These are phyloP conservation scores for Drosophila micromelanica DNA, from an alignment of 1,140 invertebrate genomes.

Conservation along the genomic window DNA sequence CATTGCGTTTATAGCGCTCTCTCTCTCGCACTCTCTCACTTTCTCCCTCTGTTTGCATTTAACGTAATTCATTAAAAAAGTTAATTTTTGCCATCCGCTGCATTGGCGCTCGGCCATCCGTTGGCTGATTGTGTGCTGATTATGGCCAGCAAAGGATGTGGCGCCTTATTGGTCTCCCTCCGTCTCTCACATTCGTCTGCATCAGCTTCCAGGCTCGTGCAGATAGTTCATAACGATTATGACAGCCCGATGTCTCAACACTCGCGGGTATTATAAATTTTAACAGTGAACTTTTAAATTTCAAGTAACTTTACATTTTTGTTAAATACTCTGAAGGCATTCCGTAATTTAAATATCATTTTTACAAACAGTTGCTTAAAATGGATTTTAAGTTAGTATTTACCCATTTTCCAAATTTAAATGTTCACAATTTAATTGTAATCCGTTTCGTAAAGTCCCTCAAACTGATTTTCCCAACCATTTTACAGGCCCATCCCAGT, in stretches of 20 bases:
- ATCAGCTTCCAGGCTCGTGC: constrained; percentile 10
- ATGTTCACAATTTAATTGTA: neutral
- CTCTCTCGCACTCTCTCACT: neutral
- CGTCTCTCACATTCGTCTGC: neutral
- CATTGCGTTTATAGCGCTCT: constrained; percentile 59
- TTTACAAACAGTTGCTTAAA: too few species aligned
- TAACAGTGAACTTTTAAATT: constrained; percentile 1
- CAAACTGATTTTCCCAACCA: neutral
- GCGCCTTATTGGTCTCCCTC: constrained; percentile 59
- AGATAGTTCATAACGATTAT: constrained; percentile 63
- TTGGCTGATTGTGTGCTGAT: constrained; percentile 71
- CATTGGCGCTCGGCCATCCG: constrained; percentile 51
- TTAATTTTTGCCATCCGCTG: constrained; percentile 77
- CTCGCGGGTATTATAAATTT: constrained; percentile 56
- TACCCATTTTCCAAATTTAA: too few species aligned
- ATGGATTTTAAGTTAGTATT: too few species aligned
- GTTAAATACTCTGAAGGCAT: neutral
- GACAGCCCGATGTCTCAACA: constrained; percentile 36
- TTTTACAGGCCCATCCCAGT: neutral
- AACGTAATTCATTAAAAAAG: constrained; percentile 80
- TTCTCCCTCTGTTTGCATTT: constrained; percentile 11
- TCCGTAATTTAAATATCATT: neutral
- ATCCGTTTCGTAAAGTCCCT: neutral
- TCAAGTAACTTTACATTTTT: neutral
- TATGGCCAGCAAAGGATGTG: constrained; percentile 73